Conservation (phyloP, 2,888 invertebrate species). For the Pammene fasciana region DNA sequence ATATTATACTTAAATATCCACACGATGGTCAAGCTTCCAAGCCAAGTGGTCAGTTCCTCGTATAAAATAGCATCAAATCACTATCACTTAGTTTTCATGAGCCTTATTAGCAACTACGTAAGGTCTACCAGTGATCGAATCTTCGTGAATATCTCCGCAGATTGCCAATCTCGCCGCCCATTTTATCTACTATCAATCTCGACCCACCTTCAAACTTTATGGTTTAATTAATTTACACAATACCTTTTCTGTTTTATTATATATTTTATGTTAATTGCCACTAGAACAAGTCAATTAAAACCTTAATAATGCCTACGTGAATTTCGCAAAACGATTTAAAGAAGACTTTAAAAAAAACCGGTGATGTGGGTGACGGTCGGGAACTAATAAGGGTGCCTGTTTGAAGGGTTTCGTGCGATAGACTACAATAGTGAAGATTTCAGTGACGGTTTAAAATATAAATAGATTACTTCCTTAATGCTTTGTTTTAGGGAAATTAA, state of each 20-base stretch:
- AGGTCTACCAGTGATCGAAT: neutral
- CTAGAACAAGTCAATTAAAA: slow-evolving; percentile 1
- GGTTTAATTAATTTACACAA: slow-evolving; percentile 27
- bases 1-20: too few species aligned
- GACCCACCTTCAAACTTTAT: slow-evolving; percentile 17
- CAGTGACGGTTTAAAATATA: too few species aligned
- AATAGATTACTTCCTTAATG: too few species aligned
- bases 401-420: too few species aligned
- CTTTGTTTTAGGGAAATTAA: too few species aligned
- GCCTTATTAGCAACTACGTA: neutral
- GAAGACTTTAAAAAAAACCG: neutral
- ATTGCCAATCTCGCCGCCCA: slow-evolving; percentile 26
- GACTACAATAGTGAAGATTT: too few species aligned
- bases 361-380: too few species aligned
- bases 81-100: too few species aligned
- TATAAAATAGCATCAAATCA: too few species aligned
- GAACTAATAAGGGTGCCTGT: too few species aligned
- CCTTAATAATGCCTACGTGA: neutral
- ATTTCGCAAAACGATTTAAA: neutral
- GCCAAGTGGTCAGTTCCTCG: too few species aligned
- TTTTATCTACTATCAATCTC: slow-evolving; percentile 33
- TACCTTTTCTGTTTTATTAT: slow-evolving; percentile 26
- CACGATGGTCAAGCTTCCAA: too few species aligned
- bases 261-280: slow-evolving; percentile 15
- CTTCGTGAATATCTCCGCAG: neutral